Evolutionary conservation across 2,113 vertebrate species (phyloP).

Genomic region (Psephotus haematonotus): DNA sequence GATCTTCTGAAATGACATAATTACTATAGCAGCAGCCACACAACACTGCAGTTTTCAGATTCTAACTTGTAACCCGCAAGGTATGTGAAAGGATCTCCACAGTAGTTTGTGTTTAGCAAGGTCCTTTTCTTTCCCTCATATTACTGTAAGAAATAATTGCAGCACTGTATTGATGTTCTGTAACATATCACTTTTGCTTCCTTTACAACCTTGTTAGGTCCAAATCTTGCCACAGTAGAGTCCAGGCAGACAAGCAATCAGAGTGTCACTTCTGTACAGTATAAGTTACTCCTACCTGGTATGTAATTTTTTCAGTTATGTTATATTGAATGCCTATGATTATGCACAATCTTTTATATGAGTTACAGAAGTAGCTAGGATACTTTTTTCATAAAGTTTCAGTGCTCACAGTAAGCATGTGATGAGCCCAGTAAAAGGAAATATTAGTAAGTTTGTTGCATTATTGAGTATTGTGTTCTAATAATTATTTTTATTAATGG

Average conservation of each 20-base stretch:
- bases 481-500: neutral
- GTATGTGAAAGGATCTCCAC: neutral
- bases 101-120: neutral
- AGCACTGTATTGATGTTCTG: neutral
- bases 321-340: neutral
- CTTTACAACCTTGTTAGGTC: neutral
- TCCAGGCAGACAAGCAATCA: neutral
- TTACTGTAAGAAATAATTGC: neutral
- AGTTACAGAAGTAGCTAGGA: neutral
- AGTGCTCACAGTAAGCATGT: neutral
- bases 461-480: neutral
- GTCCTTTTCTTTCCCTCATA: neutral
- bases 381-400: neutral
- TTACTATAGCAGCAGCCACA: rapidly evolving
- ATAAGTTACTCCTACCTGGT: constrained; percentile 55
- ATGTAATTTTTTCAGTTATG: neutral
- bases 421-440: neutral
- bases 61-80: neutral
- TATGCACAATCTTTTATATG: neutral
- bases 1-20: neutral
- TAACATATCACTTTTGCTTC: neutral
- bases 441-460: neutral
- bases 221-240: neutral
- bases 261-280: neutral
- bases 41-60: neutral